Percentiles rank a stretch among this genome's conserved stretches.
Evolutionary conservation across 1,140 invertebrate species (phyloP).

Genomic region (Archivesica marissinica): DNA sequence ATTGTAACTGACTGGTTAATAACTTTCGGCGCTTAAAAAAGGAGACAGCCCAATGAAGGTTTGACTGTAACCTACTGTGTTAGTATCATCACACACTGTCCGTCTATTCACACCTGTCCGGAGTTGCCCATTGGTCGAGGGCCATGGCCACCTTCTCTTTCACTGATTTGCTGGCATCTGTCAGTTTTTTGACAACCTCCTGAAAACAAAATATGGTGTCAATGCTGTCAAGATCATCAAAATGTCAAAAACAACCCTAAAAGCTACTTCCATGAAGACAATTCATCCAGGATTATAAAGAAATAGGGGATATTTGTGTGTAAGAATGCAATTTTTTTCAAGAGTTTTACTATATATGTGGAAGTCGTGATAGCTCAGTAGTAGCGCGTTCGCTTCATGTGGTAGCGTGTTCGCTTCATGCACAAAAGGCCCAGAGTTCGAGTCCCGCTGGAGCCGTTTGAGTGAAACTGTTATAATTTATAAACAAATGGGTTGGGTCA

Average conservation of each 20-base stretch:
- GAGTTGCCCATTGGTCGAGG: conserved; percentile 79
- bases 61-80: no score
- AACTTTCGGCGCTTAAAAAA: no score
- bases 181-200: conserved; percentile 76
- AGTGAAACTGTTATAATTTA: no score
- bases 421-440: no score
- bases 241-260: not conserved
- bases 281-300: no score
- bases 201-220: conserved; percentile 56
- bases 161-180: conserved; percentile 75
- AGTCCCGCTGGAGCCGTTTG: no score
- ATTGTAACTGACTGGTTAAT: no score
- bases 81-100: no score
- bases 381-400: not conserved
- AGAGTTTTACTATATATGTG: not conserved
- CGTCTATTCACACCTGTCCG: conserved; percentile 77
- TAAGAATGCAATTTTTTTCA: not conserved
- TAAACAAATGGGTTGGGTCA: no score
- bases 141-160: conserved; percentile 76
- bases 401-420: no score
- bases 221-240: not conserved
- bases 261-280: not conserved
- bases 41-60: no score
- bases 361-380: not conserved
- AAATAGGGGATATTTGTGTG: no score